phyloP scores from a whole-genome alignment of 2,888 invertebrate genomes.

The Dinocampus coccinellae region DNA sequence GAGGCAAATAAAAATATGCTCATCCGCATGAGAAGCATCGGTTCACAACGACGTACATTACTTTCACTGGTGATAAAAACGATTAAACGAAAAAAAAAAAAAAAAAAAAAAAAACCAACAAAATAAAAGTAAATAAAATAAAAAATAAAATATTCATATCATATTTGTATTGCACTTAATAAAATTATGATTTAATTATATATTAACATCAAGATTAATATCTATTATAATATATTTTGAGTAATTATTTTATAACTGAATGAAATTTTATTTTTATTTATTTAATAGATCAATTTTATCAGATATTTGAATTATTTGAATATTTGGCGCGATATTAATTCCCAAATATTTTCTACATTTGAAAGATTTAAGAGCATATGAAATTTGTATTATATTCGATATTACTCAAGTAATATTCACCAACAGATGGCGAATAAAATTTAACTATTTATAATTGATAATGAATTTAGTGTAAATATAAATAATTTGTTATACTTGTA shows the following conservation, averaged over 20 bases:
- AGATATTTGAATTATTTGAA: conserved; percentile 21
- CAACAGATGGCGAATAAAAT: too few species aligned
- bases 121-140: too few species aligned
- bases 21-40: conserved; percentile 37
- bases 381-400: too few species aligned
- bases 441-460: too few species aligned
- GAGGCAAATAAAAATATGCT: conserved; percentile 38
- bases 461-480: too few species aligned
- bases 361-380: too few species aligned
- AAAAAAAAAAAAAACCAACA: too few species aligned
- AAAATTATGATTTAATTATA: not conserved
- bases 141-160: conserved; percentile 16
- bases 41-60: conserved; percentile 37
- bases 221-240: not conserved
- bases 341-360: too few species aligned
- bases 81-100: too few species aligned
- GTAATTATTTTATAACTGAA: not conserved
- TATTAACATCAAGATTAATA: conserved; percentile 2
- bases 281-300: not conserved
- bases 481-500: too few species aligned
- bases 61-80: conserved; percentile 38
- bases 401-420: too few species aligned
- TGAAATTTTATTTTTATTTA: not conserved
- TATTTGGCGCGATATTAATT: conserved; percentile 13
- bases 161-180: conserved; percentile 15